Evolutionary conservation across 2,113 vertebrate species (phyloP).

Genomic region (Jaculus jaculus): DNA sequence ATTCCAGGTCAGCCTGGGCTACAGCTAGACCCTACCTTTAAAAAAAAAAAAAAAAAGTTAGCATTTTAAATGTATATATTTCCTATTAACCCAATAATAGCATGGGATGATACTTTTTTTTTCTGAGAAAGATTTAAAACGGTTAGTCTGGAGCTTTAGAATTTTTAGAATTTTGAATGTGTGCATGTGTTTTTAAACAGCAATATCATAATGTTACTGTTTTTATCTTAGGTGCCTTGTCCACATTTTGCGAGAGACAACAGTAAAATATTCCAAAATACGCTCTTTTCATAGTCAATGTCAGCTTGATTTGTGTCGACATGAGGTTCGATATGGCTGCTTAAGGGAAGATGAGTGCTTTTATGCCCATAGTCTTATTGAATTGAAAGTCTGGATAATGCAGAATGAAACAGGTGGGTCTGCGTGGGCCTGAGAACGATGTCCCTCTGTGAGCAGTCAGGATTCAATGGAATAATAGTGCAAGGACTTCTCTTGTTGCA

Average conservation of each 20-base stretch:
- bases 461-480: no score
- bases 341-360: conserved; percentile 95
- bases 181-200: neutral
- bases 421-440: neutral
- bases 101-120: neutral
- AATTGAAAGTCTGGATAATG: conserved; percentile 98
- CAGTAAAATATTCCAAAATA: conserved; percentile 96
- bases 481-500: neutral
- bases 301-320: conserved; percentile 95
- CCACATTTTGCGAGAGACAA: conserved; percentile 94
- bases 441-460: accelerated
- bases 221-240: conserved; percentile 93
- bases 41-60: no score
- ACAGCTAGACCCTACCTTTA: no score
- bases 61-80: no score
- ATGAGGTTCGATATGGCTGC: conserved; percentile 96
- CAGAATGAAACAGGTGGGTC: conserved; percentile 91
- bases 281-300: conserved; percentile 87
- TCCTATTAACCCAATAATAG: neutral
- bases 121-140: conserved; percentile 15
- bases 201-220: neutral
- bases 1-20: no score
- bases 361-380: conserved; percentile 96
- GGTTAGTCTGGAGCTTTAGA: neutral
- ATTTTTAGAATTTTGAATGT: neutral